Evolutionary conservation across 1,140 invertebrate species (phyloP).

Genomic region (Physella acuta): DNA sequence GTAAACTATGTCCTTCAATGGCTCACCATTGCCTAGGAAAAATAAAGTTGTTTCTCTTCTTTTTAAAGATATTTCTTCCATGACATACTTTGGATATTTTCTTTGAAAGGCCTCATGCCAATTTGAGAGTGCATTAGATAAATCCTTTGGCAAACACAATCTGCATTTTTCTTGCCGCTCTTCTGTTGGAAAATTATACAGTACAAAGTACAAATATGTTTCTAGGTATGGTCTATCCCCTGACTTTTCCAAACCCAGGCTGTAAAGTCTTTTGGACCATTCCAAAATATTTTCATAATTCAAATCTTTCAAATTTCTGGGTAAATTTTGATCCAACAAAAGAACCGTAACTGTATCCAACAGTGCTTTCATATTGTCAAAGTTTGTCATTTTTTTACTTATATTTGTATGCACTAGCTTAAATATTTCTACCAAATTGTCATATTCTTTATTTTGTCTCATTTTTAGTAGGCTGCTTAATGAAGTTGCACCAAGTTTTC

Average conservation of each 20-base stretch:
- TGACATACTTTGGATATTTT: constrained; percentile 10
- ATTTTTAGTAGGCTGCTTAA: constrained; percentile 17
- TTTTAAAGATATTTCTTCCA: background rate
- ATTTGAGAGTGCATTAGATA: background rate
- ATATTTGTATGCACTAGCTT: constrained; percentile 24
- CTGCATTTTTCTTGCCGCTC: background rate
- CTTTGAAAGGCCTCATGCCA: constrained; percentile 11
- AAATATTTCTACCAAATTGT: background rate
- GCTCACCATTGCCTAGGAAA: constrained; percentile 15
- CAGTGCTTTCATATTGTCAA: background rate
- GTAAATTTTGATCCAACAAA: background rate
- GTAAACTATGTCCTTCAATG: constrained; percentile 8
- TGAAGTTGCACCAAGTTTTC: constrained; percentile 17
- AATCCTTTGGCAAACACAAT: background rate
- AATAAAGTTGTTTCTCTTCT: constrained; percentile 20
- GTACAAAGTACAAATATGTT: constrained; percentile 11
- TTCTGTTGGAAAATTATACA: constrained; percentile 17
- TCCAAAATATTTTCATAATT: constrained; percentile 6
- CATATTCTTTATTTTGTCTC: constrained; percentile 50
- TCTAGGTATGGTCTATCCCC: background rate
- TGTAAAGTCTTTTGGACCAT: constrained; percentile 9
- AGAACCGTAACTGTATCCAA: constrained; percentile 3
- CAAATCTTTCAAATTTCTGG: background rate
- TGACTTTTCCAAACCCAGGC: background rate
- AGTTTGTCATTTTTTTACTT: background rate